Evolutionary conservation across 2,797 vertebrate genomes (phyloP), one percentile per base, ranked within the genome.

Genomic region (Platyrinchus mystaceus): DNA sequence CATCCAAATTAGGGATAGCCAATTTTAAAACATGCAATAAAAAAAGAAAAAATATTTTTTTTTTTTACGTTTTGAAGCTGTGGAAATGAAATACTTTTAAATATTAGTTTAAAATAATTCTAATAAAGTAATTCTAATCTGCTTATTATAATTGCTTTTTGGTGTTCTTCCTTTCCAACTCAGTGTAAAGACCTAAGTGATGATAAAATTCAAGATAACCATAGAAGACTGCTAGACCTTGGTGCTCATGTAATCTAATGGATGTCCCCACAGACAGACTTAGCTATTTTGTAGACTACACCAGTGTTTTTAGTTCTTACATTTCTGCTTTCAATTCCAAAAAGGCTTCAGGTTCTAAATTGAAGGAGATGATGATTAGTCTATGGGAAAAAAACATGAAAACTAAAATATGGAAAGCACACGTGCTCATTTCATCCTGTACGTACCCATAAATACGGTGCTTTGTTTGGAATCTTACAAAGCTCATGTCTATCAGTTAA

Each of bases 351-450:
- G 50, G 13, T 30, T 62, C 28, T 27, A 12, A 37, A 55, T 3
- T 1, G 16, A 62, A 74, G 4, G 7, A n/a, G 12, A 4, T 47
- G 46, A 63, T 7, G 4, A 69, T 12, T 28, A 69, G 56, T 41
- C 9, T 1, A 4, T 3, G 5, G 5, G 3, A 10, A 23, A 71
- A 19, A 44, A 23, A 16, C 34, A 78, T 8, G 82, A 84, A 6
- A 84, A 5, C 2, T 26, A 32, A 30, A 6, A 3, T 15, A 30
- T 4, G 1, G 27, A 64, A 71, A 68, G 6, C 3, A 17, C 0
- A 0, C 2, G 2, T 7, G 11, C 6, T 63, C 49, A 63, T 59
- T 62, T 59, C 10, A 15, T 39, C 7, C 28, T 26, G 11, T 28
- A 6, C 20, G 34, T 44, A 41, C 1, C 14, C 23, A 39, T 56